Percentiles rank a stretch among this genome's conserved stretches.
phyloP scores from a whole-genome alignment of 2,113 vertebrate genomes.

The Lycaon pictus region DNA sequence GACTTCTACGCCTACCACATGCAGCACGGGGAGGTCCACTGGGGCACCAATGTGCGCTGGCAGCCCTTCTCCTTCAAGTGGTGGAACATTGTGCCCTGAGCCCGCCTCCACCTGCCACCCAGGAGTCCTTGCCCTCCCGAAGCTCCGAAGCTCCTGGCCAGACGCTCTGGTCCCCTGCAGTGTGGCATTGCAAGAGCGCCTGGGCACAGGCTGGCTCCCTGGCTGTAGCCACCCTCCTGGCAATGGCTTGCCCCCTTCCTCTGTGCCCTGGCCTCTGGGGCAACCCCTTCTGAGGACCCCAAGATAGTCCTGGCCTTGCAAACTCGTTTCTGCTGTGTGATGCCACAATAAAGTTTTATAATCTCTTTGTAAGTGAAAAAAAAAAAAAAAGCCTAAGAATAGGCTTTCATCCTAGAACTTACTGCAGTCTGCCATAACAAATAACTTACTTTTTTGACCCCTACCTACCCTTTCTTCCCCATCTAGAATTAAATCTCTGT shows the following conservation, averaged over 20 bases:
- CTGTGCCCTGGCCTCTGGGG: not conserved
- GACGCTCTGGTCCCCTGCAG: not conserved
- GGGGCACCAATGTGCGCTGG: conserved; percentile 93
- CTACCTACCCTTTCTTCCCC: not conserved
- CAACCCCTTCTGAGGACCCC: not conserved
- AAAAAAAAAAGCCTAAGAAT: too few species aligned
- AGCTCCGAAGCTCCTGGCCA: not conserved
- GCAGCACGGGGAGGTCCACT: conserved; percentile 91
- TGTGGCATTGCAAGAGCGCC: not conserved
- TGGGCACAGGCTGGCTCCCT: not conserved
- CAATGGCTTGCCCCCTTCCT: not conserved
- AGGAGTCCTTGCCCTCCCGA: not conserved
- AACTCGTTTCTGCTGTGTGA: not conserved
- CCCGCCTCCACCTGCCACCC: rapidly evolving
- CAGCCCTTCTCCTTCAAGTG: conserved; percentile 91
- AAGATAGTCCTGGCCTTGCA: not conserved
- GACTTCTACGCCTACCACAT: conserved; percentile 91
- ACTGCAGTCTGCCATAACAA: not conserved
- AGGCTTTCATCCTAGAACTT: not conserved
- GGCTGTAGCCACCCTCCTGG: not conserved
- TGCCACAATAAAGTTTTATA: not conserved
- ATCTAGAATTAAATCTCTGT: not conserved
- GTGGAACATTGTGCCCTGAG: conserved; percentile 91
- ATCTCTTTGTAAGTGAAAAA: not conserved
- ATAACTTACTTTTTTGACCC: not conserved